Evolutionary conservation across 2,888 invertebrate genomes (phyloP), one percentile per base, ranked within the genome.

Genomic region (Caradrina kadenii): DNA sequence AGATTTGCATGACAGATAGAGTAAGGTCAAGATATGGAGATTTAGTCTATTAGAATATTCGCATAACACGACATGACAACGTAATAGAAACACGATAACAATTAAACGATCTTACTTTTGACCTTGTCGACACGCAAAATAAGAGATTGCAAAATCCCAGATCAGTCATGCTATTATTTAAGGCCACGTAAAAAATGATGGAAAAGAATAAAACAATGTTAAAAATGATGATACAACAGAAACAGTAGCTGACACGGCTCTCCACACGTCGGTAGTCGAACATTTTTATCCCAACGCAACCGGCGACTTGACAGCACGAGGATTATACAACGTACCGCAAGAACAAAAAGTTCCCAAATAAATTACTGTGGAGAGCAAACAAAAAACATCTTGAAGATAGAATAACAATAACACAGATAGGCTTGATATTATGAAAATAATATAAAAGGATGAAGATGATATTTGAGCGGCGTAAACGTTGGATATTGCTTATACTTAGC

Each of bases 361-460:
- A 84, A 83, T 85, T 79, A 78, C 78, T 71, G 73, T 78, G 71
- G 82, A 84, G 63, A 71, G 68, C 81, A 81, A 80, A 83, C 74
- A 85, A 83, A 84, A 85, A 85, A 85, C 63, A 91, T 91, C 92
- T 92, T 90, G 87, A 88, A 90, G 90, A 91, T 88, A 90, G 90
- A 93, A 93, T 92, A 93, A 94, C 92, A 94, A 94, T 93, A 92
- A 92, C 90, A 90, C 83, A 86, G 91, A 89, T 69, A 63, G 68
- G 59, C 79, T 82, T 87, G 88, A 87, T 86, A 87, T 87, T 83
- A 79, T 88, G 87, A 89, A 91, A 92, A 93, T 89, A 90, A 88
- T 88, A 90, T 86, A 87, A 87, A 85, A 76, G 79, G 74, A 83
- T 76, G 72, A 81, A 86, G 82, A 87, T 88, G 89, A 88, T 90